Percentiles rank a stretch among this genome's conserved stretches.
These are phyloP conservation scores for Morone chrysops DNA, from an alignment of 2,113 vertebrate species.

Conservation along the genomic window DNA sequence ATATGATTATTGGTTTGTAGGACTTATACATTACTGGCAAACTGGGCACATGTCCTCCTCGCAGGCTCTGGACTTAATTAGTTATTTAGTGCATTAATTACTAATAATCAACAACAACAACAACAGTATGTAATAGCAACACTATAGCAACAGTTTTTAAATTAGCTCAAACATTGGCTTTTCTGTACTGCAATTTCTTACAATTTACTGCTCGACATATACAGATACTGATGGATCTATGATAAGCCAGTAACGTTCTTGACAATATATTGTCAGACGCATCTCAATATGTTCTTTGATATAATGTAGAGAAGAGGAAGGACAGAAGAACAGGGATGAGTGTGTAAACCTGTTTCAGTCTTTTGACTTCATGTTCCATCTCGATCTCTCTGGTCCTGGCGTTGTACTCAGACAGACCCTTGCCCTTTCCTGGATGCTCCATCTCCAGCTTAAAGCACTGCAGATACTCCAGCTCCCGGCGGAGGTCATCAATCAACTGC, in stretches of 20 bases:
- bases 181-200: too few species aligned
- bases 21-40: too few species aligned
- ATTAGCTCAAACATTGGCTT: too few species aligned
- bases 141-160: too few species aligned
- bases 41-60: too few species aligned
- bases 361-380: constrained; percentile 94
- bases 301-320: not conserved
- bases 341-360: constrained; percentile 91
- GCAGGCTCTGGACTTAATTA: too few species aligned
- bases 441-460: constrained; percentile 95
- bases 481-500: constrained; percentile 94
- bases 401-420: constrained; percentile 88
- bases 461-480: constrained; percentile 94
- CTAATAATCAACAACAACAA: too few species aligned
- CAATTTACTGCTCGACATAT: too few species aligned
- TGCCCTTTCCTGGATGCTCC: constrained; percentile 88
- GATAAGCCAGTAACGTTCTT: not conserved
- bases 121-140: too few species aligned
- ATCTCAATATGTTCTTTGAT: not conserved
- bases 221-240: not conserved
- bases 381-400: constrained; percentile 92
- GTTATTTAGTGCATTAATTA: too few species aligned
- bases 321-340: not conserved
- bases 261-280: not conserved
- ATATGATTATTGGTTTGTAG: too few species aligned